phyloP scores from a whole-genome alignment of 2,888 invertebrate genomes.

The Pardosa pseudoannulata region DNA sequence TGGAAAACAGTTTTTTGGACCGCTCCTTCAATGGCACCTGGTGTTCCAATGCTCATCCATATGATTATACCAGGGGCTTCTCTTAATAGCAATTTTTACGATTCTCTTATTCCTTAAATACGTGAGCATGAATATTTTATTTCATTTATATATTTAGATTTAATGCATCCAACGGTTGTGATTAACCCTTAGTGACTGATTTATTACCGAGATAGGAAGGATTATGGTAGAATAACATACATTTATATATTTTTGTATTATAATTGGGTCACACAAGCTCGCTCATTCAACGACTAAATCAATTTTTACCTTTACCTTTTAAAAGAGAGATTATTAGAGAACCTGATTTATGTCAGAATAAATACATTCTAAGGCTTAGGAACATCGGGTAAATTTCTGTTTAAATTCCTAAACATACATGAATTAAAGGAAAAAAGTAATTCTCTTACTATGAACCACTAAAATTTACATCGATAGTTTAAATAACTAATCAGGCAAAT shows the following conservation, averaged over 20 bases:
- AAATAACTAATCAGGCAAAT: too few species aligned
- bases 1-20: not conserved
- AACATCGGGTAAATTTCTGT: not conserved
- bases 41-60: conserved; percentile 21
- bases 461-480: too few species aligned
- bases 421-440: not conserved
- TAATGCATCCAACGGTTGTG: conserved; percentile 30
- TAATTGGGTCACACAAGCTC: not conserved
- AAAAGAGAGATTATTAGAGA: not conserved
- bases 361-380: not conserved
- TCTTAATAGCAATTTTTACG: conserved; percentile 49
- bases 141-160: conserved; percentile 54
- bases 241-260: not conserved
- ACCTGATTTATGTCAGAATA: not conserved
- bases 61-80: not conserved
- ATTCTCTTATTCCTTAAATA: conserved; percentile 21
- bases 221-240: not conserved
- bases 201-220: not conserved
- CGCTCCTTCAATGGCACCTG: conserved; percentile 39
- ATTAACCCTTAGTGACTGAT: not conserved
- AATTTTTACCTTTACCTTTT: not conserved
- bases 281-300: not conserved
- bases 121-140: conserved; percentile 32
- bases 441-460: not conserved
- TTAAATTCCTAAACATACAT: not conserved